Conservation (phyloP, 92 coral and sea anemone species). For the Umimayanthus kanabou region DNA sequence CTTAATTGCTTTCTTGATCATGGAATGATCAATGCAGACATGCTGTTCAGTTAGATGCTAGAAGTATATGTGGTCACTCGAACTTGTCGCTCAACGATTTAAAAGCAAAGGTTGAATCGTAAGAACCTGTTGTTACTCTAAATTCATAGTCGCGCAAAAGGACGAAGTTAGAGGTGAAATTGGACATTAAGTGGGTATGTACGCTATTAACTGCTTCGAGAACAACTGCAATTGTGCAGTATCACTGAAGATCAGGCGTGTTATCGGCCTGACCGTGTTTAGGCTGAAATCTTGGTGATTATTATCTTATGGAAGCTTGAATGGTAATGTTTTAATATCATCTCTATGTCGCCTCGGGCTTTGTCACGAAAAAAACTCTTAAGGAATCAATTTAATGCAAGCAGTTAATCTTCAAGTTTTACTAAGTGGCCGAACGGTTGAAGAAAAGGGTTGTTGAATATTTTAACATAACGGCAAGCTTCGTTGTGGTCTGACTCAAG, state of each 20-base stretch:
- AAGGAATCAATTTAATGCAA: conserved; percentile 30
- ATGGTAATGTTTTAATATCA: conserved; percentile 43
- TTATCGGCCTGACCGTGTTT: conserved; percentile 46
- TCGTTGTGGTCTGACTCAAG: conserved; percentile 30
- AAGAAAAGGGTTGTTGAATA: background rate
- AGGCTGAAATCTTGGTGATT: conserved; percentile 43
- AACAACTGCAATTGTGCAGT: conserved; percentile 16
- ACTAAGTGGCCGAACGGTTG: background rate
- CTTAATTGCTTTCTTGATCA: conserved; percentile 25
- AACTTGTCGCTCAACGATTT: conserved; percentile 7
- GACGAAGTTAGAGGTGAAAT: background rate
- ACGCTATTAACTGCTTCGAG: conserved; percentile 10
- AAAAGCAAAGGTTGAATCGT: background rate
- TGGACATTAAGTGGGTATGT: background rate
- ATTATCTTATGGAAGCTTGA: conserved; percentile 39
- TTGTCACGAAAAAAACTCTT: conserved; percentile 45
- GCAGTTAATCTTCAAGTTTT: conserved; percentile 23
- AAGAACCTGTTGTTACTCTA: background rate
- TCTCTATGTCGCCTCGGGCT: conserved; percentile 30
- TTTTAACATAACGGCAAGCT: conserved; percentile 1
- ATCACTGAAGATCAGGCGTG: conserved; percentile 37
- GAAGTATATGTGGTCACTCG: background rate
- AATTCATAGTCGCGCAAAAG: background rate
- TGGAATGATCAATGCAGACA: conserved; percentile 9
- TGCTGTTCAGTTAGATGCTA: conserved; percentile 12